phyloP scores from a whole-genome alignment of 2,113 vertebrate species.

The Dolichallabes microphthalmus region DNA sequence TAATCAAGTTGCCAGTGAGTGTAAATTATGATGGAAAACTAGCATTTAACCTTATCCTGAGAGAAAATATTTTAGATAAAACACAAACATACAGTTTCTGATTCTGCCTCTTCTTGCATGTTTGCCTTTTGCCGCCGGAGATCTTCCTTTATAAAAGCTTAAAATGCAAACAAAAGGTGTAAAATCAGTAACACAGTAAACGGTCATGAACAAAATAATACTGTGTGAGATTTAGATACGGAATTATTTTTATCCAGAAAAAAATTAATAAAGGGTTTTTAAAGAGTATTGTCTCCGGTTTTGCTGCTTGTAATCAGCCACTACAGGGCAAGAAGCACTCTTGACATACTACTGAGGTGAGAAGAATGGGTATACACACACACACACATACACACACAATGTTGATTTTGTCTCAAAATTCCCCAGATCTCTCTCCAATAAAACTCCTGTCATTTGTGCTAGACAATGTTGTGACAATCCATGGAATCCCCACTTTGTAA shows the following conservation, averaged over 20 bases:
- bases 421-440: too few relatives aligned
- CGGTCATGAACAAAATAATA: neutral
- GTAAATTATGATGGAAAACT: neutral
- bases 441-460: too few relatives aligned
- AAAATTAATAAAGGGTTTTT: neutral
- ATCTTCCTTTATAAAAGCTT: conserved; percentile 88
- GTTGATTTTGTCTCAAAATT: too few relatives aligned
- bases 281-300: neutral
- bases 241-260: neutral
- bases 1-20: neutral
- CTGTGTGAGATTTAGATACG: neutral
- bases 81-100: conserved; percentile 75
- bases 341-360: neutral
- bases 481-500: too few relatives aligned
- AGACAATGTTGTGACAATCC: too few relatives aligned
- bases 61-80: conserved; percentile 10
- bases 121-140: conserved; percentile 86
- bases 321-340: conserved; percentile 19
- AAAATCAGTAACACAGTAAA: neutral
- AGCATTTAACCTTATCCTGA: neutral
- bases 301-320: neutral
- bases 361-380: too few relatives aligned
- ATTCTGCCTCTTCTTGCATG: conserved; percentile 54
- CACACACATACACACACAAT: too few relatives aligned
- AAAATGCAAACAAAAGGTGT: conserved; percentile 14